Evolutionary conservation across 53 echinoderm and acorn worm genomes (phyloP), one percentile per base, ranked within the genome.

Genomic region (Actinopyga echinites): DNA sequence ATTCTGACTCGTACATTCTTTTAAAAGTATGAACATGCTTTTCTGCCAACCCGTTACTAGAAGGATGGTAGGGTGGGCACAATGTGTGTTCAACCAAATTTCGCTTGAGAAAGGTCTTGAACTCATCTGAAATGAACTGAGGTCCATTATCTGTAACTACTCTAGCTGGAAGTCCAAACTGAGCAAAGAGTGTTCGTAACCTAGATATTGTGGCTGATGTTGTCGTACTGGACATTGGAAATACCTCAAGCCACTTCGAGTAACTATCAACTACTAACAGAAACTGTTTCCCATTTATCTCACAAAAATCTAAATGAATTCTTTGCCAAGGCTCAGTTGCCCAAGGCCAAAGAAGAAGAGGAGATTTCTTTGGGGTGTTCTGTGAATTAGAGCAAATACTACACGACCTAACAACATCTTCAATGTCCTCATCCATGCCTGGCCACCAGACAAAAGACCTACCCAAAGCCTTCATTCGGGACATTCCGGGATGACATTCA

Each of bases 191-290:
- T 44, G 45, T 68, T 33, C 89, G 34, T 33, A 85, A 71, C 40
- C 64, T 55, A 59, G 84, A 67, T 35, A 89, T 43, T 34, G 82
- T 85, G 21, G 75, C 56, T 31, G 42, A 49, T 15, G 85, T 45
- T 1, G 82, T 89, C n/a, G 80, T 86, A 60, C 68, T 89, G n/a
- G 49, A 53, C 87, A 87, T 84, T 11, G 91, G 91, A 53, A 57
- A 56, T 1, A 87, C 87, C 30, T 91, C 87, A 21, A 87, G 26
- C 87, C 84, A 91, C 40, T 91, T 91, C 30, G 87, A 79, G 30
- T 84, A 80, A 30, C 87, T 86, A 49, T 90, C 86, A 8, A 86
- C 78, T 4, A 86, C 11, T 28, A 74, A 23, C 28, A 74, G 29
- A 52, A 74, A 53, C 24, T 74, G 75, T 26, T 52, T 43, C 36